Evolutionary conservation across 2,888 invertebrate genomes (phyloP).

Genomic region (Ichneumoninae sp.): DNA sequence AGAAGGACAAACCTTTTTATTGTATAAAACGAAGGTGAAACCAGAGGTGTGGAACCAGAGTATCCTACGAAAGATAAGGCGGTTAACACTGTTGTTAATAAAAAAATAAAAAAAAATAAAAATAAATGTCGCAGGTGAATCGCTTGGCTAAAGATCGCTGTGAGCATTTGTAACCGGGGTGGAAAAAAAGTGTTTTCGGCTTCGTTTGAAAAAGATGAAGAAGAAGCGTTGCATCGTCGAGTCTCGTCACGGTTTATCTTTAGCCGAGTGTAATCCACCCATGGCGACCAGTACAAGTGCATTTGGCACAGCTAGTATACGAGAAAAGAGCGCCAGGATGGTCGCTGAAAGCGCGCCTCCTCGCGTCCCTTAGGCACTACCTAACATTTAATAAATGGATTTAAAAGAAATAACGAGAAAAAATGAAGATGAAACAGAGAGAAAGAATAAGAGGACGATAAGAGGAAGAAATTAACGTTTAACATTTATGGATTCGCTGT

Average conservation of each 20-base stretch:
- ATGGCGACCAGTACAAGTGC: conserved; percentile 84
- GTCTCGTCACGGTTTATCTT: conserved; percentile 65
- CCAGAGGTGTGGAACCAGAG: conserved; percentile 64
- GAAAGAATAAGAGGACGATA: conserved; percentile 64
- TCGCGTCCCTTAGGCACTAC: conserved; percentile 81
- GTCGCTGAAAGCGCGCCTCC: conserved; percentile 77
- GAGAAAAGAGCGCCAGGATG: conserved; percentile 76
- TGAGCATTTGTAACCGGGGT: conserved; percentile 2
- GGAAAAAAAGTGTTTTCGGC: neutral
- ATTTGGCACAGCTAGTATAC: conserved; percentile 85
- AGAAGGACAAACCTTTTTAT: conserved; percentile 79
- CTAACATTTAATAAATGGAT: conserved; percentile 82
- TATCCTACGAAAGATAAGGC: conserved; percentile 81
- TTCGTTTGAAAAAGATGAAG: neutral
- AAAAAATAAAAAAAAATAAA: conserved; percentile 60
- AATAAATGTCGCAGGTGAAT: conserved; percentile 80
- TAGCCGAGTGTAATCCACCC: conserved; percentile 75
- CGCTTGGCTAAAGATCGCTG: conserved; percentile 77
- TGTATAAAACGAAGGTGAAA: conserved; percentile 77
- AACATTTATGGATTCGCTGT: conserved; percentile 79
- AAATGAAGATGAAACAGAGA: conserved; percentile 70
- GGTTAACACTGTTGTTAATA: conserved; percentile 83
- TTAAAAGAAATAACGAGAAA: conserved; percentile 61
- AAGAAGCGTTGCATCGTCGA: conserved; percentile 26
- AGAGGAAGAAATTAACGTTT: conserved; percentile 74